Conservation (phyloP, 2,888 invertebrate species). For the Calephelis perditalis region DNA sequence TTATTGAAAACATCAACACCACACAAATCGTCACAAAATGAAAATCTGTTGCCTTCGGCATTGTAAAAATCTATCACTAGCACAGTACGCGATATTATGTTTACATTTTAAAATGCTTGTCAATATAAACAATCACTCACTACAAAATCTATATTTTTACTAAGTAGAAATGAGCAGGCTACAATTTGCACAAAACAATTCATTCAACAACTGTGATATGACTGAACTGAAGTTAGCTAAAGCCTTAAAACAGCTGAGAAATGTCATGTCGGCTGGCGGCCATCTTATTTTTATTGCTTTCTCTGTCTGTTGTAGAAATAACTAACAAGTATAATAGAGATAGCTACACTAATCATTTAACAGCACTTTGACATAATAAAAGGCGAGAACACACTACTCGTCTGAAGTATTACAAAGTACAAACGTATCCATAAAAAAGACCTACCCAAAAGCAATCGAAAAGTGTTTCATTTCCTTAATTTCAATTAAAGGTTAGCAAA, state of each 20-base stretch:
- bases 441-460: too few species aligned
- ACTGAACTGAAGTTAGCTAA: constrained; percentile 16
- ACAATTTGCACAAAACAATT: constrained; percentile 11
- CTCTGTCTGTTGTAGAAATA: neutral
- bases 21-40: constrained; percentile 36
- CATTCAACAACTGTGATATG: neutral
- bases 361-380: neutral
- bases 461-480: too few species aligned
- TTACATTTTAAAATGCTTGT: constrained; percentile 49
- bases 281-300: neutral
- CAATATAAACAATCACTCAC: neutral
- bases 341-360: neutral
- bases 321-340: neutral
- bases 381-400: neutral
- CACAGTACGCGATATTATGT: constrained; percentile 42
- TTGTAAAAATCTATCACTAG: constrained; percentile 30
- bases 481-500: too few species aligned
- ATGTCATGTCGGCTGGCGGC: constrained; percentile 1
- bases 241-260: constrained; percentile 8
- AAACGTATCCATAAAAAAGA: too few species aligned
- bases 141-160: neutral
- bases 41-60: constrained; percentile 38
- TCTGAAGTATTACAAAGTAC: neutral
- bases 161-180: neutral
- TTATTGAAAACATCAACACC: constrained; percentile 32